Conservation (phyloP, 1,140 invertebrate species). For the Cydia strobilella region DNA sequence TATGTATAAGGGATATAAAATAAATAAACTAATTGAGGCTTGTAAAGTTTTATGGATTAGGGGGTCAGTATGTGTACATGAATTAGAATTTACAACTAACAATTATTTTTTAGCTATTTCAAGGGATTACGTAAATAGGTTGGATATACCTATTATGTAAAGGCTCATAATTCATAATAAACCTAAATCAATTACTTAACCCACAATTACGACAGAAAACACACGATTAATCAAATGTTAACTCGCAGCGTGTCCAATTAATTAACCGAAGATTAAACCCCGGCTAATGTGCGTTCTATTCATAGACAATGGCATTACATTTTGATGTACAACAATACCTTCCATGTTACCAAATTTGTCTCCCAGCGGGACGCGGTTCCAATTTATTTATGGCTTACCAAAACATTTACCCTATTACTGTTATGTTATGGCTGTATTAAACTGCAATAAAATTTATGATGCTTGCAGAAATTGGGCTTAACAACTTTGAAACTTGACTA, state of each 20-base stretch:
- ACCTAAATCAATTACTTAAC: slow-evolving; percentile 25
- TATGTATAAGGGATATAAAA: too few relatives aligned
- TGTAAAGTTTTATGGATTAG: too few relatives aligned
- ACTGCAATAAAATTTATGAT: slow-evolving; percentile 77
- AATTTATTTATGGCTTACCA: slow-evolving; percentile 78
- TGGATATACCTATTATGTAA: background rate
- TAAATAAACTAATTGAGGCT: too few relatives aligned
- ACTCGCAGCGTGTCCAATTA: slow-evolving; percentile 24
- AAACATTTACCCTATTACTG: slow-evolving; percentile 80
- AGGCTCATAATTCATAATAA: background rate
- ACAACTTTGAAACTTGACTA: slow-evolving; percentile 37
- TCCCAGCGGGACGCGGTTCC: slow-evolving; percentile 58
- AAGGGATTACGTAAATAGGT: too few relatives aligned
- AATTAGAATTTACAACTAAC: too few relatives aligned
- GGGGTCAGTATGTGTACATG: too few relatives aligned
- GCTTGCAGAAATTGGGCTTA: slow-evolving; percentile 54
- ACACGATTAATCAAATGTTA: slow-evolving; percentile 32
- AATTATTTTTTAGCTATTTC: too few relatives aligned
- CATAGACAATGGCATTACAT: slow-evolving; percentile 32
- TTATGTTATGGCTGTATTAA: slow-evolving; percentile 78
- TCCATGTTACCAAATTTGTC: slow-evolving; percentile 52
- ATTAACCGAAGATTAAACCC: slow-evolving; percentile 26
- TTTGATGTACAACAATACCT: slow-evolving; percentile 35
- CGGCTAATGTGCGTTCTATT: background rate
- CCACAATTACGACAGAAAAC: background rate